Conservation (phyloP, 2,797 vertebrate species). For the Eospalax fontanierii region DNA sequence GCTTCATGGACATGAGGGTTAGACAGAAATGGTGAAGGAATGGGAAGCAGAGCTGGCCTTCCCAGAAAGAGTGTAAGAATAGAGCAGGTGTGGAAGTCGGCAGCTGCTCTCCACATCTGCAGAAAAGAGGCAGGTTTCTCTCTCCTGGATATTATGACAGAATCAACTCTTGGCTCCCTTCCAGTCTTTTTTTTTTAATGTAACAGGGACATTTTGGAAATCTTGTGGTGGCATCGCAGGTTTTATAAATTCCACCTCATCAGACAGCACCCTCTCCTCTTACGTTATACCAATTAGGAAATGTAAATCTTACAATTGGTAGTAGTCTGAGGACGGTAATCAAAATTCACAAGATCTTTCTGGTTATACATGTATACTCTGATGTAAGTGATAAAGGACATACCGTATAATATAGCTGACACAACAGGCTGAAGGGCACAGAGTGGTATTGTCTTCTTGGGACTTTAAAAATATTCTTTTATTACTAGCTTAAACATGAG, state of each 20-base stretch:
- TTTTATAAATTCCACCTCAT: neutral
- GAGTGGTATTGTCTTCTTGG: neutral
- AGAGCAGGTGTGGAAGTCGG: no score
- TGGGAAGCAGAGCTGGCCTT: neutral
- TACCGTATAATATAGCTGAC: neutral
- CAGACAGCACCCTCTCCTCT: neutral
- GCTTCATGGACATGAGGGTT: neutral
- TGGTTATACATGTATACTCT: slow-evolving; percentile 35
- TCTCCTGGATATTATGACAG: neutral
- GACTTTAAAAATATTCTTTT: slow-evolving; percentile 47
- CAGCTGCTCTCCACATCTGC: neutral
- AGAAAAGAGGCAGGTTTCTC: neutral
- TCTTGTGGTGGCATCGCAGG: neutral
- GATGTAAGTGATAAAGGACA: slow-evolving; percentile 40
- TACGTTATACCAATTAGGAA: neutral
- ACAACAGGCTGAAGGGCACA: slow-evolving; percentile 32
- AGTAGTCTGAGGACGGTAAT: neutral
- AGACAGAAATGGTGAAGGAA: neutral
- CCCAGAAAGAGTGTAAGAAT: neutral
- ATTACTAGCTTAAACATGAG: slow-evolving; percentile 1
- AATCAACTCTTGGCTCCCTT: slow-evolving; percentile 32
- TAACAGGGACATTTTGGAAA: neutral
- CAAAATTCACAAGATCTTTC: slow-evolving; percentile 42
- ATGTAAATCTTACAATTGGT: neutral
- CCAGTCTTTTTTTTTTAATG: neutral